Base-by-base conservation (phyloP, 2,888 invertebrate species). In the Mythimna ferrago region DNA sequence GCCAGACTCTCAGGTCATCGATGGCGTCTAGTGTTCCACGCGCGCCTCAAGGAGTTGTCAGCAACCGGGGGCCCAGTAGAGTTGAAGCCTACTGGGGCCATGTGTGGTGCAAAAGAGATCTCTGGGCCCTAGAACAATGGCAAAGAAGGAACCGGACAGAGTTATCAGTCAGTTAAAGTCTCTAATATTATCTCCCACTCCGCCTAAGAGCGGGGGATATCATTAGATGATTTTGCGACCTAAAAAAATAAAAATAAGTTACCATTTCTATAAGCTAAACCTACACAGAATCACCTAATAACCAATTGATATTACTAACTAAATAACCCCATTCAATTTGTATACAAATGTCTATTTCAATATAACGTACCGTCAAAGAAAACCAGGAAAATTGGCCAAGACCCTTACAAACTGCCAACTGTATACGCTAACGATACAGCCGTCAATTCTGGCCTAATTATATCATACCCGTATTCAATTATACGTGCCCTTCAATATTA, bases 371-470 rank as follows among this genome's bases (percentile, higher is more conserved):
- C n/a, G 6, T 44, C 60, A 54, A 32, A 54, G 32, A 56, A 51
- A 56, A 35, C 9, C 61, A n/a, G 6, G 51, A 61, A 75, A 57
- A 56, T 56, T 56, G 44, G 16, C n/a, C 53, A 19, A 54, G 60
- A 60, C 19, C 53, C 35, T 16, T 41, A 41, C 21, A 63, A 56
- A 56, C 32, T 21, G 16, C 44, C 53, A 6, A 14, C 14, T 11
- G 21, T 32, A 32, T 5, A 56, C 26, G 32, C 16, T 5, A 21
- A 11, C 61, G 51, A 63, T 62, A 73, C 26, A 62, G 26, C 56
- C 38, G 60, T 67, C 83, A 82, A 73, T 57, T 61, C 26, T 73
- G 66, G 41, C 64, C 53, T 82, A 67, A 82, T 79, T 80, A 80
- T 78, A 41, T 66, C 16, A 38, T 35, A 79, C 69, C 69, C 73